Evolutionary conservation across 2,797 vertebrate species (phyloP).

Genomic region (Enteromius afrohamiltoni): DNA sequence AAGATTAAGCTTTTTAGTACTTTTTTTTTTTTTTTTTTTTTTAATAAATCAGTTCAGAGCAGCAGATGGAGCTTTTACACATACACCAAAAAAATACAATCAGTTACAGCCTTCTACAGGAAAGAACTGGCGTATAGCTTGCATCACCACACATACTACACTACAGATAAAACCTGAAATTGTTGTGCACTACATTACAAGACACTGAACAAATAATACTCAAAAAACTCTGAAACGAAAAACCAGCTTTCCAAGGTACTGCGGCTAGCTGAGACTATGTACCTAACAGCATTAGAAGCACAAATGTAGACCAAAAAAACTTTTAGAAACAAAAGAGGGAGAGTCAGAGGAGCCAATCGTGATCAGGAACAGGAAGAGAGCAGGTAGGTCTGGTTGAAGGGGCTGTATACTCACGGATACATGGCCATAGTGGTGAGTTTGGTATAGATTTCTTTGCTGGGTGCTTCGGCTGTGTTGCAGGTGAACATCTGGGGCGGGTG

Average conservation of each 20-base stretch:
- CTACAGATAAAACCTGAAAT: neutral
- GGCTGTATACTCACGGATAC: constrained; percentile 92
- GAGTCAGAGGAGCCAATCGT: constrained; percentile 37
- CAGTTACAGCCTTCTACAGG: constrained; percentile 13
- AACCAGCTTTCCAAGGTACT: neutral
- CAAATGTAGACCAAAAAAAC: neutral
- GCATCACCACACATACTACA: neutral
- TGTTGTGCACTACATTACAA: neutral
- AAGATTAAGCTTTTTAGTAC: neutral
- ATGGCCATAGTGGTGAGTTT: constrained; percentile 98
- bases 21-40: too few relatives aligned
- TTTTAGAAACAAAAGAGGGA: constrained; percentile 11
- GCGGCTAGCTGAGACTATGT: neutral
- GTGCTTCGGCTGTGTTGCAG: constrained; percentile 86
- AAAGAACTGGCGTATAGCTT: neutral
- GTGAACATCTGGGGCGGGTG: constrained; percentile 96
- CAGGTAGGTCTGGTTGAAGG: neutral
- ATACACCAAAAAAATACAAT: neutral
- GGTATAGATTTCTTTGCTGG: constrained; percentile 93
- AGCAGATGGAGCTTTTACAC: neutral
- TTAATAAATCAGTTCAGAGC: neutral
- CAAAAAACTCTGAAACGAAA: neutral
- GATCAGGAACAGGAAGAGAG: neutral
- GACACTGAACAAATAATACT: neutral
- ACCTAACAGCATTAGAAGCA: neutral